Evolutionary conservation across 1,140 invertebrate genomes (phyloP).

Genomic region (Stenopsyche tienmushanensis): DNA sequence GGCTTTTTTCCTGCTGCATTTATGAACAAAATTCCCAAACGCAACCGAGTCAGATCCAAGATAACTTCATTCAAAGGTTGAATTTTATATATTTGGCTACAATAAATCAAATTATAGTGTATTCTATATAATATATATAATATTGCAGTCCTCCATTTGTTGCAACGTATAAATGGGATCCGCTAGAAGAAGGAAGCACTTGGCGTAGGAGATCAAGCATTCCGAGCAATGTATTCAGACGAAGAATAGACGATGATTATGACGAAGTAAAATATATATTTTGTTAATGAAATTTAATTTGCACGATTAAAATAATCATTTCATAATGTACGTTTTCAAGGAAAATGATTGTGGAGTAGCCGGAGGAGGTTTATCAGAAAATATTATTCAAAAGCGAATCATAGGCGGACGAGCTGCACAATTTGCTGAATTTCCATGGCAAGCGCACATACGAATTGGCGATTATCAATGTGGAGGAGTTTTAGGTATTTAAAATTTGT

Average conservation of each 20-base stretch:
- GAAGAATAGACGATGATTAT: slow-evolving; percentile 52
- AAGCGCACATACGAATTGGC: slow-evolving; percentile 79
- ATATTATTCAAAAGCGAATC: slow-evolving; percentile 70
- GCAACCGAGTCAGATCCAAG: slow-evolving; percentile 27
- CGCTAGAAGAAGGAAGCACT: slow-evolving; percentile 47
- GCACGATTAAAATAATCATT: slow-evolving; percentile 35
- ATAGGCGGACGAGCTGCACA: slow-evolving; percentile 71
- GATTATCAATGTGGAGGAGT: slow-evolving; percentile 80
- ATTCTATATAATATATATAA: not conserved
- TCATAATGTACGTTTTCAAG: slow-evolving; percentile 46
- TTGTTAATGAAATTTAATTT: slow-evolving; percentile 32
- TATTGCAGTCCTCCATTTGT: slow-evolving; percentile 46
- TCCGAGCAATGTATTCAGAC: slow-evolving; percentile 49
- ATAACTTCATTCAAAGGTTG: slow-evolving; percentile 49
- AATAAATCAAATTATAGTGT: not conserved
- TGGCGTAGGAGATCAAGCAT: slow-evolving; percentile 45
- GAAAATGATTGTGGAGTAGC: slow-evolving; percentile 65
- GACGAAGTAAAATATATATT: slow-evolving; percentile 45
- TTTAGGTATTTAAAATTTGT: slow-evolving; percentile 59
- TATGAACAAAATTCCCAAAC: slow-evolving; percentile 43
- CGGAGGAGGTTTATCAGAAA: slow-evolving; percentile 44
- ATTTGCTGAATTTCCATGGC: slow-evolving; percentile 82
- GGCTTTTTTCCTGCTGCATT: slow-evolving; percentile 70
- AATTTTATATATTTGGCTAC: not conserved
- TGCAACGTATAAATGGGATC: slow-evolving; percentile 48